Base-by-base conservation (phyloP, 2,888 invertebrate species). In the Oegoconia quadripuncta region DNA sequence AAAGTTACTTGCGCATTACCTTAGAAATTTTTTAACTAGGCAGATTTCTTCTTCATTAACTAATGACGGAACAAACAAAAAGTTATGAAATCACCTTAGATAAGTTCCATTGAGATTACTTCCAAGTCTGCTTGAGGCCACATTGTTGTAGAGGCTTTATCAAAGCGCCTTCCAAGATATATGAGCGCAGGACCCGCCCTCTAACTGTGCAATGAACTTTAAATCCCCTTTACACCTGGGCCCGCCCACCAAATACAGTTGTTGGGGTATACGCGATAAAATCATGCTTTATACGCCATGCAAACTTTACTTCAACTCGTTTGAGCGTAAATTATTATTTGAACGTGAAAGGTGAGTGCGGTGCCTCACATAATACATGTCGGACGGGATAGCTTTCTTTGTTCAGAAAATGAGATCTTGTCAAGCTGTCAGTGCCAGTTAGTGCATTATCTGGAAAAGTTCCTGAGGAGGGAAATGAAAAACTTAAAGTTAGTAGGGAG, bases 121-220 rank as follows among this genome's bases (percentile, higher is more conserved):
- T 57, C 51, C 50, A 46, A 55, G 58, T 57, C 59, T 59, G 63
- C 63, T 61, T 41, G 28, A 59, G 55, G 62, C 63, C 53, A 59
- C 65, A 74, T 67, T 68, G 65, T 68, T 64, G 64, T 64, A 52
- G 50, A 55, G 61, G 59, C 59, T 71, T 79, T 79, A 80, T 78
- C 77, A 75, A 66, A 67, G 65, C 69, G 60, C 61, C 67, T 64
- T 61, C 69, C 51, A 69, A 79, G 74, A 83, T 83, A 82, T 79
- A 83, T 68, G 78, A 66, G 67, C 64, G 46, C 42, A 55, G 50
- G 69, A 54, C 59, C 73, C 83, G 74, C 83, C 83, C 68, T 72
- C 73, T 65, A 68, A 67, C 78, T 80, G 78, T 69, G 75, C 80
- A 79, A 75, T 83, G 80, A 82, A 83, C 82, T 82, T 82, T 81